A percentile compares a stretch with the other conserved stretches of the same genome.
Conservation (phyloP, 1,140 invertebrate species). For the Zophobas atratus region DNA sequence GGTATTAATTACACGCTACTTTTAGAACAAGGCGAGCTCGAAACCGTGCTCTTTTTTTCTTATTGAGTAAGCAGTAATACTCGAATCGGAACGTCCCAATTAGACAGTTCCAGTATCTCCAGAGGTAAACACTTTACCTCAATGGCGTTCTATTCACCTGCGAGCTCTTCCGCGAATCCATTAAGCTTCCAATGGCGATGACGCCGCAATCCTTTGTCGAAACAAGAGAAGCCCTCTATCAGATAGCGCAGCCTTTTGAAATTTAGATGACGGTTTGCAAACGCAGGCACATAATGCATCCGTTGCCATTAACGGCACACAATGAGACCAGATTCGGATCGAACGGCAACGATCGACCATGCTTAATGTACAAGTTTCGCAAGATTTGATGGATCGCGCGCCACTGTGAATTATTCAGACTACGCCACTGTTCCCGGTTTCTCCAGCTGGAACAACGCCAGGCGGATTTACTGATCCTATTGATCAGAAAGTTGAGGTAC, state of each 20-base stretch:
- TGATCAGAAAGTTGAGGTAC: slow-evolving; percentile 1
- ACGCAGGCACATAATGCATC: slow-evolving; percentile 40
- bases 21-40: too few species aligned
- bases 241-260: slow-evolving; percentile 39
- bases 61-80: background rate
- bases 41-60: too few species aligned
- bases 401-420: slow-evolving; percentile 31
- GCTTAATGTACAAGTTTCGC: slow-evolving; percentile 36
- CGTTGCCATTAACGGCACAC: slow-evolving; percentile 34
- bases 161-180: slow-evolving; percentile 39
- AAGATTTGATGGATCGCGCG: slow-evolving; percentile 26
- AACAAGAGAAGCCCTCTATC: slow-evolving; percentile 39
- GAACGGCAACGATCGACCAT: slow-evolving; percentile 19
- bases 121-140: slow-evolving; percentile 14
- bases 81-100: slow-evolving; percentile 19
- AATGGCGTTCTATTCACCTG: slow-evolving; percentile 28
- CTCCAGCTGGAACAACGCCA: slow-evolving; percentile 20
- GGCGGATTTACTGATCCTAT: slow-evolving; percentile 25
- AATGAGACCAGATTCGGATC: slow-evolving; percentile 26
- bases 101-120: background rate
- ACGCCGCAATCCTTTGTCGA: slow-evolving; percentile 27
- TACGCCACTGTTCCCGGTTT: slow-evolving; percentile 22
- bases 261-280: slow-evolving; percentile 37
- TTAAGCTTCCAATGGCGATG: slow-evolving; percentile 29
- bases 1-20: too few species aligned